These are phyloP conservation scores for Oscheius onirici DNA, from an alignment of 2,888 invertebrate genomes.

Conservation along the genomic window DNA sequence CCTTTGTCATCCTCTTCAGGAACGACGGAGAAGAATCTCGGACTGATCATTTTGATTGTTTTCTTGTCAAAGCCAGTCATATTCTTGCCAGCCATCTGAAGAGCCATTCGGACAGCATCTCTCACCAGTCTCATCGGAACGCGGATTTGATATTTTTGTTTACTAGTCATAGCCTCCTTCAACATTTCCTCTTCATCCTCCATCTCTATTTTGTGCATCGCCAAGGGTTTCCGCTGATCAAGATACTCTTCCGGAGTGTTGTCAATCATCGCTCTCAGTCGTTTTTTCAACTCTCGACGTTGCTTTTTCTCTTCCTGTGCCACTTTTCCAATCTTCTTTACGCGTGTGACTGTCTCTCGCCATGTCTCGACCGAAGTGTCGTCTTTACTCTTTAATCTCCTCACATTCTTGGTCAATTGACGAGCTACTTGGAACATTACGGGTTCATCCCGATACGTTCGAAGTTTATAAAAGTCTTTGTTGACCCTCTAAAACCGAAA, in stretches of 20 bases:
- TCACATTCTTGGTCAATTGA: constrained; percentile 49
- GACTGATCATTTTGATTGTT: constrained; percentile 65
- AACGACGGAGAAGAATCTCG: constrained; percentile 64
- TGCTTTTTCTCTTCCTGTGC: constrained; percentile 50
- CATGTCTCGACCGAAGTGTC: constrained; percentile 34
- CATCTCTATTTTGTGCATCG: constrained; percentile 38
- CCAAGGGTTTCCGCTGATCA: constrained; percentile 53
- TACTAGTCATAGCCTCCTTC: constrained; percentile 41
- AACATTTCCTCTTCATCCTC: constrained; percentile 43
- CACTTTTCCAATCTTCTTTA: constrained; percentile 48
- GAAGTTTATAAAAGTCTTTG: constrained; percentile 38
- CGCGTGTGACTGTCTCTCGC: constrained; percentile 46
- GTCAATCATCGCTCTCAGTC: constrained; percentile 53
- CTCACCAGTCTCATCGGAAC: constrained; percentile 60
- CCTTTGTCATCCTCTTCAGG: constrained; percentile 62
- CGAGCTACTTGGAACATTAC: constrained; percentile 50
- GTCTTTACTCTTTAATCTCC: constrained; percentile 56
- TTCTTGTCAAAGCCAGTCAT: constrained; percentile 66
- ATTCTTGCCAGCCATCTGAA: constrained; percentile 64
- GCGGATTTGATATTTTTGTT: constrained; percentile 48
- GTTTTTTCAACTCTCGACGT: constrained; percentile 45
- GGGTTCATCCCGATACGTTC: constrained; percentile 36
- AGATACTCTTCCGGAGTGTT: constrained; percentile 55
- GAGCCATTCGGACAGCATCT: constrained; percentile 58
- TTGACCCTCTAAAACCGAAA: background rate